Evolutionary conservation across 35 echinoderm and acorn worm species (phyloP).

Genomic region (Apostichopus japonicus): DNA sequence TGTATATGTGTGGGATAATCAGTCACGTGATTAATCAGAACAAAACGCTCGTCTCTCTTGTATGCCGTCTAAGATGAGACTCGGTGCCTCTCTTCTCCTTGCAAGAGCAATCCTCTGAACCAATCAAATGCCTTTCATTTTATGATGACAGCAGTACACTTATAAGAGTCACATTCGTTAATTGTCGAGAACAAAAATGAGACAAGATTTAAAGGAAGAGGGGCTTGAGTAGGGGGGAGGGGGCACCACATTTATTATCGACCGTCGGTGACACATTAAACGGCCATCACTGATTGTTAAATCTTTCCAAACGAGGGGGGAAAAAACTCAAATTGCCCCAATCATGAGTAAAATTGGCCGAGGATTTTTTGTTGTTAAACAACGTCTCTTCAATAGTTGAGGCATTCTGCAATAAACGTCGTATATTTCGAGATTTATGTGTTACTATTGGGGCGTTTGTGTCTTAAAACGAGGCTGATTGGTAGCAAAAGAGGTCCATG

Average conservation of each 20-base stretch:
- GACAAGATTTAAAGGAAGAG: background rate
- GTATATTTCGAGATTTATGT: background rate
- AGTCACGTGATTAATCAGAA: too few relatives aligned
- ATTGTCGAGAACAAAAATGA: background rate
- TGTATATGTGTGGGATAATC: too few relatives aligned
- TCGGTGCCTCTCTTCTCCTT: too few relatives aligned
- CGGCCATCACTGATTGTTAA: conserved; percentile 6
- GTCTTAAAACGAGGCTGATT: conserved; percentile 9
- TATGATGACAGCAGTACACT: background rate
- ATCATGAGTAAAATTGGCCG: conserved; percentile 1
- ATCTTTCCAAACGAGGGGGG: background rate
- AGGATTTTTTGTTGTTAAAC: background rate
- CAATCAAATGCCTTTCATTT: background rate
- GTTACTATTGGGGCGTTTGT: conserved; percentile 1
- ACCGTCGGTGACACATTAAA: background rate
- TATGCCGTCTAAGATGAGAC: too few relatives aligned
- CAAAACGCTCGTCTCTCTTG: too few relatives aligned
- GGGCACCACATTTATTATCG: background rate
- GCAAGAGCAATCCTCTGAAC: background rate
- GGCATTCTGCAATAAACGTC: conserved; percentile 8
- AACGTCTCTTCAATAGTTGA: conserved; percentile 2
- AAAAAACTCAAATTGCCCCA: background rate
- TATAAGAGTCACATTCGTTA: background rate
- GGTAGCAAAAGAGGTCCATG: background rate
- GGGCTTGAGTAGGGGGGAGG: background rate